These are phyloP conservation scores for Drosophila mettleri DNA, from an alignment of 2,888 invertebrate species.

Conservation along the genomic window DNA sequence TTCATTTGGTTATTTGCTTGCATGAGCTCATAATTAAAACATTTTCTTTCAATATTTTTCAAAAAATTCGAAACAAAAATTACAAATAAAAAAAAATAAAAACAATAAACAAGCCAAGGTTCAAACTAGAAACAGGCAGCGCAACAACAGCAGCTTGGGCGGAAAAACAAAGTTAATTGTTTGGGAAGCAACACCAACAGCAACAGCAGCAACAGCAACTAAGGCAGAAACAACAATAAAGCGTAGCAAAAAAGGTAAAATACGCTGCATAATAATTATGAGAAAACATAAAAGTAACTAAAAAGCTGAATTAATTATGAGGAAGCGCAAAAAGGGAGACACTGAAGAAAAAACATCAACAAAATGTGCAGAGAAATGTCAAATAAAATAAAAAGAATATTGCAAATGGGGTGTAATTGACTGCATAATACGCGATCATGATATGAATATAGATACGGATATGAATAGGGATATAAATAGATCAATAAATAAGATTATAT, in stretches of 20 bases:
- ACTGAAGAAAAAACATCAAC: neutral
- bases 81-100: neutral
- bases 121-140: conserved; percentile 3
- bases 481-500: neutral
- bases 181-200: conserved; percentile 36
- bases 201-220: conserved; percentile 10
- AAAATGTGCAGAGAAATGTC: conserved; percentile 31
- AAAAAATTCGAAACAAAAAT: conserved; percentile 19
- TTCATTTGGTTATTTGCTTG: conserved; percentile 17
- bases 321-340: conserved; percentile 35
- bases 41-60: conserved; percentile 43
- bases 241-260: conserved; percentile 40
- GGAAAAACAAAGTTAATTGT: conserved; percentile 70
- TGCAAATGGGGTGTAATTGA: neutral
- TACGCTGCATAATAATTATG: conserved; percentile 75
- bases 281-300: conserved; percentile 62
- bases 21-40: conserved; percentile 39
- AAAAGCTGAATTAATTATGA: conserved; percentile 70
- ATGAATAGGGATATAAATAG: neutral
- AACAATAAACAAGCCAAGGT: conserved; percentile 20
- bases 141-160: conserved; percentile 34
- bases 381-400: neutral
- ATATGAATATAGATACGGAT: neutral
- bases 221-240: conserved; percentile 30
- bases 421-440: neutral